Evolutionary conservation across 64 coral and sea anemone species (phyloP).

Genomic region (Porites lutea): DNA sequence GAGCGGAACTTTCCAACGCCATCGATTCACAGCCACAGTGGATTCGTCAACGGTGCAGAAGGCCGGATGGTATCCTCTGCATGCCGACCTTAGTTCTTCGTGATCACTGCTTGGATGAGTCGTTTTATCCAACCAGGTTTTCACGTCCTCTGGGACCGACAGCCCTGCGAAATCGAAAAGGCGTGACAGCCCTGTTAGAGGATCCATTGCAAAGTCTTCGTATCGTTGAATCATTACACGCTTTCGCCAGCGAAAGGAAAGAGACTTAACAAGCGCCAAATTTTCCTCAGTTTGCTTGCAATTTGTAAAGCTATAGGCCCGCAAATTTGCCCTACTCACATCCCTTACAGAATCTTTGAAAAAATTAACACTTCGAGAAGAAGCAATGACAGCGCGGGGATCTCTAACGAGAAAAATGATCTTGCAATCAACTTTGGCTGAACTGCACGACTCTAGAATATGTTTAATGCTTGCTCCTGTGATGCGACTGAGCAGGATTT

Average conservation of each 20-base stretch:
- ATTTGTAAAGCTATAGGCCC: not conserved
- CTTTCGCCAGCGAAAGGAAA: not conserved
- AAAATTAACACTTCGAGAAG: not conserved
- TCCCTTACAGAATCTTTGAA: not conserved
- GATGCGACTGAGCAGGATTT: constrained; percentile 22
- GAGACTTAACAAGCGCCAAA: not conserved
- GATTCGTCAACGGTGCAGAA: constrained; percentile 13
- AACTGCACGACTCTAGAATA: constrained; percentile 1
- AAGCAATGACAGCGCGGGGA: constrained; percentile 5
- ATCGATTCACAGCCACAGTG: not conserved
- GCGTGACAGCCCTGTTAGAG: not conserved
- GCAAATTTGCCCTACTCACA: not conserved
- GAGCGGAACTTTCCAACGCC: not conserved
- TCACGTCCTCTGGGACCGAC: not conserved
- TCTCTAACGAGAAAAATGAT: constrained; percentile 44
- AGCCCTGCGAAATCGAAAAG: constrained; percentile 24
- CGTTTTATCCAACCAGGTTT: constrained; percentile 3
- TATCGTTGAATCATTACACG: constrained; percentile 22
- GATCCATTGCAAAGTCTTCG: constrained; percentile 28
- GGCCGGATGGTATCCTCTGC: not conserved
- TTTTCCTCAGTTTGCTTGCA: constrained; percentile 24
- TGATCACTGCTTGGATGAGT: not conserved
- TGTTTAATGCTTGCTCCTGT: not conserved
- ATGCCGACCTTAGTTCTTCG: not conserved
- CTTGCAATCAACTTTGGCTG: not conserved